Percentiles rank a stretch among this genome's conserved stretches.
phyloP scores from a whole-genome alignment of 2,113 vertebrate species.

The Psittacus erithacus region DNA sequence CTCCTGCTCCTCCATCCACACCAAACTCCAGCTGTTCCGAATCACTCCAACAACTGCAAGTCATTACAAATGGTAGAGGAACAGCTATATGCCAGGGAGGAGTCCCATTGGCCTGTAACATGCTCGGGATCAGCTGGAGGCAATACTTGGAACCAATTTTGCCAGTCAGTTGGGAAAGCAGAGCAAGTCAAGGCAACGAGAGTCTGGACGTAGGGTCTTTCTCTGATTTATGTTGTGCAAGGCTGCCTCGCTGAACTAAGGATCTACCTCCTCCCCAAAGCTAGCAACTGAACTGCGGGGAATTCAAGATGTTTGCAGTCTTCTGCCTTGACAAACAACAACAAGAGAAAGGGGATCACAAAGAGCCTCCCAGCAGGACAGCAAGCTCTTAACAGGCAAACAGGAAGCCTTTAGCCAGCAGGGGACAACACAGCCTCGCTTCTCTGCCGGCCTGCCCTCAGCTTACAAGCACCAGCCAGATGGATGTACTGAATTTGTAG shows the following conservation, averaged over 20 bases:
- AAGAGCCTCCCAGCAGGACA: neutral
- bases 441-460: neutral
- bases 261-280: neutral
- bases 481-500: fast-evolving
- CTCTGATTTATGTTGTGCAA: neutral
- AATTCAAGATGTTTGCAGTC: conserved; percentile 61
- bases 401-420: neutral
- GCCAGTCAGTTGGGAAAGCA: neutral
- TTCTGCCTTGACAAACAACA: conserved; percentile 53
- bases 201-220: neutral
- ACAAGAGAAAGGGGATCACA: neutral
- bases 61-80: neutral
- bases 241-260: neutral
- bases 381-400: neutral
- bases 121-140: neutral
- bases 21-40: neutral
- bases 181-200: neutral
- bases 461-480: neutral
- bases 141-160: neutral
- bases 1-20: neutral
- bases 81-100: neutral
- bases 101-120: neutral
- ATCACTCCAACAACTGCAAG: conserved; percentile 8
- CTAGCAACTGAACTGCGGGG: conserved; percentile 52
- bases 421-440: fast-evolving